phyloP scores from a whole-genome alignment of 2,888 invertebrate species.

The Villa cingulata region DNA sequence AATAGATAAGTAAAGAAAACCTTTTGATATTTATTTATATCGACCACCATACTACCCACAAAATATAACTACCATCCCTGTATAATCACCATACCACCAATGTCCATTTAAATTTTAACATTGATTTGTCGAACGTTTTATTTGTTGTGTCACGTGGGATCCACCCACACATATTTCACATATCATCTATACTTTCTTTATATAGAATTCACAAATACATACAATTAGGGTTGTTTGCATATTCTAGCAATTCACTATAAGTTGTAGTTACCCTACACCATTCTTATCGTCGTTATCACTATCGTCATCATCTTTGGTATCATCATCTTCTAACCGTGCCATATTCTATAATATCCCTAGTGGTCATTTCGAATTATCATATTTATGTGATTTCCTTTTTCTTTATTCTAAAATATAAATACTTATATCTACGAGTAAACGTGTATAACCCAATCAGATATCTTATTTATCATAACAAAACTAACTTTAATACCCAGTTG shows the following conservation, averaged over 20 bases:
- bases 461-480: conserved; percentile 15
- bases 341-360: conserved; percentile 3
- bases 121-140: neutral
- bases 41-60: too few species aligned
- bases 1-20: conserved; percentile 12
- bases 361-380: conserved; percentile 14
- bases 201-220: neutral
- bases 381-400: conserved; percentile 13
- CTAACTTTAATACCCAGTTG: conserved; percentile 13
- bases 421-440: too few species aligned
- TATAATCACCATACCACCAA: too few species aligned
- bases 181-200: too few species aligned
- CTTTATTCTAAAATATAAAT: conserved; percentile 4
- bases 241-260: too few species aligned
- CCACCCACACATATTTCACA: neutral
- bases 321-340: neutral
- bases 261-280: too few species aligned
- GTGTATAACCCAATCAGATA: conserved; percentile 13
- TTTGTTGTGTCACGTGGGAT: neutral
- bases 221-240: too few species aligned
- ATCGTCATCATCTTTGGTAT: neutral
- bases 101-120: neutral
- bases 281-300: too few species aligned
- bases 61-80: too few species aligned
- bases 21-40: too few species aligned